Evolutionary conservation across 2,797 vertebrate species (phyloP).

Genomic region (Hemitrygon akajei): DNA sequence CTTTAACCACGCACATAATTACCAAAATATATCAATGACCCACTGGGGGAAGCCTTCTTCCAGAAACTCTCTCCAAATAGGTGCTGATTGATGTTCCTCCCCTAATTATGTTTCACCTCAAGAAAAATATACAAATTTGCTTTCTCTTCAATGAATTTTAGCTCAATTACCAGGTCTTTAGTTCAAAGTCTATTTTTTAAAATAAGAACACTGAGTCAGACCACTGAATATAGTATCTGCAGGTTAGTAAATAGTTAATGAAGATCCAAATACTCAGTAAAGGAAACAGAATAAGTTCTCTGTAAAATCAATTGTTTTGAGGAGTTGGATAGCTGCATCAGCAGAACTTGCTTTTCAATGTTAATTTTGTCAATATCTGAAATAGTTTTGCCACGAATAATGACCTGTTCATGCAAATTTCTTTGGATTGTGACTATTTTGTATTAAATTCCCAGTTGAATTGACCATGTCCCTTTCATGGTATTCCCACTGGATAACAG

Average conservation of each 20-base stretch:
- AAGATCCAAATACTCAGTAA: neutral
- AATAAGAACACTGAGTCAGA: neutral
- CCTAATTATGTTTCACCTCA: neutral
- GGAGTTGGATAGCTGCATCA: neutral
- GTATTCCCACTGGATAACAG: neutral
- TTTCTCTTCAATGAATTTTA: neutral
- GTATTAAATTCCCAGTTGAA: neutral
- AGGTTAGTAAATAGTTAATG: neutral
- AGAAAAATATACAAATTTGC: neutral
- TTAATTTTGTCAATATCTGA: conserved; percentile 15
- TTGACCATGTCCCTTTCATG: neutral
- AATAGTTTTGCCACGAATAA: neutral
- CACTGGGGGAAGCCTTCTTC: neutral
- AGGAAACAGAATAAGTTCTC: neutral
- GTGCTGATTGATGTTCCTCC: too few relatives aligned
- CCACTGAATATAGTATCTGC: too few relatives aligned
- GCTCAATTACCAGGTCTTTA: neutral
- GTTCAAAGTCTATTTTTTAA: neutral
- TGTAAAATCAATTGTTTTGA: neutral
- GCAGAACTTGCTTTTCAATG: conserved; percentile 18
- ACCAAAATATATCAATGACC: neutral
- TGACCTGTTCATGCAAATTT: neutral
- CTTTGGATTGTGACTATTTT: conserved; percentile 12
- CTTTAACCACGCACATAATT: neutral
- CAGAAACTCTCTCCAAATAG: neutral